Base-by-base conservation (phyloP, 2,797 vertebrate species). In the Hemitrygon akajei region DNA sequence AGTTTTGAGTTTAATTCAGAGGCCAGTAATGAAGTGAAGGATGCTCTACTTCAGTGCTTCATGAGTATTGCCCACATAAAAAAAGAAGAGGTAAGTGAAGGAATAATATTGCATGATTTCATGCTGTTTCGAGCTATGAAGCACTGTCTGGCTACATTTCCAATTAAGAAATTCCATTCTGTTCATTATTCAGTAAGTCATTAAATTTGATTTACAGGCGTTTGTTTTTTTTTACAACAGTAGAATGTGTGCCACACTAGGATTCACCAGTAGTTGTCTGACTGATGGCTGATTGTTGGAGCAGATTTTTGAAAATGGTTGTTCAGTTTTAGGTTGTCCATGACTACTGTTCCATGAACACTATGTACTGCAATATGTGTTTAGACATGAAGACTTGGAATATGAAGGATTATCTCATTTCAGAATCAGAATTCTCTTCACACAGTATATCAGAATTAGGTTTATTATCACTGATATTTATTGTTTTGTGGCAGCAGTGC, bases 41-140 rank as follows among this genome's bases (percentile, higher is more conserved):
- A 98, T 95, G 95, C 97, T 95, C 96, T 99, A 94, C 97, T 99
- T 60, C 97, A 97, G 93, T 99, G 98, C 95, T 98, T 98, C 95
- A 96, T 97, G 94, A 97, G 89, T 94, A 94, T 97, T 63, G 95
- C 93, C 94, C 96, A 97, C 95, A 96, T 99, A 94, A 97, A 95
- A 95, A 97, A 97, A 40, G 98, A 99, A 94, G 98, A 99, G 94
- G 99, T 98, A 96, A 97, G 94, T 34, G 47, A 40, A 93, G 16
- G 40, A 58, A 12, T 27, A 91, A 71, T 40, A 40, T 71, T 37
- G 37, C 34, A 40, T 25, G 2, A 12, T 92, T 71, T 6, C 27
- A 12, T n/a, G 5, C 6, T 63, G 30, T 63, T 84, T 84, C 25
- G 34, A 66, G n/a, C 16, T 12, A 34, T 11, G 63, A 20, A n/a